Evolutionary conservation across 2,888 invertebrate species (phyloP).

Genomic region (Dioctria rufipes): DNA sequence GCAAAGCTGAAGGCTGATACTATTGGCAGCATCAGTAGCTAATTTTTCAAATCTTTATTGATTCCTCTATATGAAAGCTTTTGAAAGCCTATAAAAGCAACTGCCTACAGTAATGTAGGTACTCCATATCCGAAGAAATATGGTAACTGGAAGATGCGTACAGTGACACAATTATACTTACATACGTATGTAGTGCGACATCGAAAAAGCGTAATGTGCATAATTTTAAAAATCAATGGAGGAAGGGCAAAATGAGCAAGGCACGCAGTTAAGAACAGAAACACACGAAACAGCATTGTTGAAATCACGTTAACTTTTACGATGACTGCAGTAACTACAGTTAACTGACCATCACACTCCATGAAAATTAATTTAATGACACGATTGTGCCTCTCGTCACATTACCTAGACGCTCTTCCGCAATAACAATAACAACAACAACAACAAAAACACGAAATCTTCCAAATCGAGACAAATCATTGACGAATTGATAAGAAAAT

Average conservation of each 20-base stretch:
- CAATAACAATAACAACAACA: background rate
- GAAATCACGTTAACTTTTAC: constrained; percentile 29
- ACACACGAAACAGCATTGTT: background rate
- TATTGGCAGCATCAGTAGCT: too few relatives aligned
- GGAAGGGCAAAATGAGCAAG: too few relatives aligned
- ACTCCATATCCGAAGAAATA: constrained; percentile 13
- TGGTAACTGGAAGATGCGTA: constrained; percentile 33
- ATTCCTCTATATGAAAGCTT: too few relatives aligned
- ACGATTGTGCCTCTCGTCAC: constrained; percentile 27
- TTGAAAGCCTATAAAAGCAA: too few relatives aligned
- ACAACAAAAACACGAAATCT: background rate
- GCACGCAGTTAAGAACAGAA: too few relatives aligned
- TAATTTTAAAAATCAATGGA: too few relatives aligned
- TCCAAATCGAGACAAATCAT: constrained; percentile 43
- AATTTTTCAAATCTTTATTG: too few relatives aligned
- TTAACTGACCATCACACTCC: constrained; percentile 28
- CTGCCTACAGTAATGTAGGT: too few relatives aligned
- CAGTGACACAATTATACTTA: background rate
- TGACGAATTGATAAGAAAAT: constrained; percentile 42
- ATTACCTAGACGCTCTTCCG: background rate
- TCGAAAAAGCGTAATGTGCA: background rate
- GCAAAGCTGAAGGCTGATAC: too few relatives aligned
- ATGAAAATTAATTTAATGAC: constrained; percentile 50
- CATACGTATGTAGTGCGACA: constrained; percentile 1
- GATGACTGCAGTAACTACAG: constrained; percentile 7